Evolutionary conservation across 1,140 invertebrate genomes (phyloP), one percentile per base, ranked within the genome.

Genomic region (Neodiprion virginianus): DNA sequence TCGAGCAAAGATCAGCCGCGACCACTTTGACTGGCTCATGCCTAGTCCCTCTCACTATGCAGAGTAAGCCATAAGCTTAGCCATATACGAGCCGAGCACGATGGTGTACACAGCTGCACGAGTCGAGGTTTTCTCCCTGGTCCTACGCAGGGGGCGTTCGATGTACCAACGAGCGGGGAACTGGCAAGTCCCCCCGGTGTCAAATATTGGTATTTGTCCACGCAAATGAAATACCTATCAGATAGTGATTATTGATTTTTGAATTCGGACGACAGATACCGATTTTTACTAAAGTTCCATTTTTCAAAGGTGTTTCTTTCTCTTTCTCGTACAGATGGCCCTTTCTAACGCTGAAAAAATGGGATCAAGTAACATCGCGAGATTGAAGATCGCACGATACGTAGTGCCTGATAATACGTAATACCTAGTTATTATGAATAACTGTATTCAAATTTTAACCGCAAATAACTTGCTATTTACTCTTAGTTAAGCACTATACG

Each of bases 61-160:
- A 17, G 4, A 61, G 53, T 61, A 8, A 61, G 53, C 53, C 53
- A 61, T 61, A 17, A 61, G 53, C 53, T 61, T 61, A 61, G 53
- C 53, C n/a, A 61, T 11, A 9, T 61, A 61, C 4, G 28, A 40
- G 53, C n/a, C 8, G 11, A 61, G 53, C 53, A 14, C 53, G 53
- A 14, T 14, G 78, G 85, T 86, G 80, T 86, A 86, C 84, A 86
- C 85, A 86, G 85, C 85, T 86, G 85, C 82, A 79, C 78, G 69
- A 81, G 80, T 40, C 28, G 28, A 40, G 83, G 83, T 86, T 86
- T 78, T 61, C 53, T 61, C 71, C 74, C 72, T 66, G 67, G 73
- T 74, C 69, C 67, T 70, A 67, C 67, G 75, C n/a, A 8, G 53
- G 11, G n/a, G 53, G 8, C 53, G 4, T 7, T 14, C 53, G 53